Percentiles rank a stretch among this genome's conserved stretches.
Evolutionary conservation across 1,140 invertebrate species (phyloP).

Genomic region (Drosophila nebulosa): DNA sequence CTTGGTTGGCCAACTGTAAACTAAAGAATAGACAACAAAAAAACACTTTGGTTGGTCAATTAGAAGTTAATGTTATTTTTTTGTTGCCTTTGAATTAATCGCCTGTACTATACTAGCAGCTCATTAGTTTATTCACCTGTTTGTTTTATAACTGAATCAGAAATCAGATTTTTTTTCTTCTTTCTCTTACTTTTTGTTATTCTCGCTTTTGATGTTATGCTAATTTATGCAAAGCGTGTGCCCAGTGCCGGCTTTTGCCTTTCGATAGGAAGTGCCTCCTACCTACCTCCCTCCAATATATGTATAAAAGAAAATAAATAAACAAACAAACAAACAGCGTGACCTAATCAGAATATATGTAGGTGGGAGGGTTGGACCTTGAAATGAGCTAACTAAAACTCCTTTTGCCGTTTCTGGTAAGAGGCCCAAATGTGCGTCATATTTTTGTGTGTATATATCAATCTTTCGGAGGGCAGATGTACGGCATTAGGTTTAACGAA

Average conservation of each 20-base stretch:
- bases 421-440: neutral
- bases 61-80: constrained; percentile 23
- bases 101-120: constrained; percentile 15
- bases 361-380: constrained; percentile 18
- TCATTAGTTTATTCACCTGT: constrained; percentile 73
- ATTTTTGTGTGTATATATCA: neutral
- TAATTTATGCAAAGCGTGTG: constrained; percentile 74
- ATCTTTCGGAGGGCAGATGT: neutral
- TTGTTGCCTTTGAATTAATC: constrained; percentile 4
- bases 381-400: neutral
- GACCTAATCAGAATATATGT: constrained; percentile 47
- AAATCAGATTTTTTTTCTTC: neutral
- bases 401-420: neutral
- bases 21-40: constrained; percentile 15
- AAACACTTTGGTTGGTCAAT: constrained; percentile 38
- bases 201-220: constrained; percentile 55
- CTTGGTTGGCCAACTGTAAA: constrained; percentile 59
- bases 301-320: constrained; percentile 5
- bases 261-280: constrained; percentile 49
- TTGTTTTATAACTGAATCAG: constrained; percentile 48
- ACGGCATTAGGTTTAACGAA: neutral
- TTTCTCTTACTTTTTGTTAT: constrained; percentile 23
- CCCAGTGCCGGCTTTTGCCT: constrained; percentile 49
- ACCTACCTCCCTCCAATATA: neutral
- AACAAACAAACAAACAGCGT: constrained; percentile 30